Base-by-base conservation (phyloP, 2,888 invertebrate species). In the Tyria jacobaeae region DNA sequence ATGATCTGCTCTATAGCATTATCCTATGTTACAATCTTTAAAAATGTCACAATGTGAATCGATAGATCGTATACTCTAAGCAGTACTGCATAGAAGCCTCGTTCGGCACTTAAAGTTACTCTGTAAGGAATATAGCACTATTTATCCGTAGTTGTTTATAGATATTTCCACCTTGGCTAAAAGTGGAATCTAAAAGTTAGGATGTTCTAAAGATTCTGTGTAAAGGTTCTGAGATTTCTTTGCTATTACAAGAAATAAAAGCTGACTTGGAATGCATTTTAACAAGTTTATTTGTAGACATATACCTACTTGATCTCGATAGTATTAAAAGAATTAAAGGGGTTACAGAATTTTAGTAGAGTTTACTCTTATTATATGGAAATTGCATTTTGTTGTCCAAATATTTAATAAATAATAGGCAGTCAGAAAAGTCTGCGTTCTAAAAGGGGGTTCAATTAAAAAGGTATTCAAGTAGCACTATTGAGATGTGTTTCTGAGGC, bases 121-220 rank as follows among this genome's bases (percentile, higher is more conserved):
- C 71, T 66, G 65, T 73, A 68, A 78, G 77, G 80, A 78, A 85
- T 87, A 85, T 84, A 76, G 77, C 66, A 79, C 80, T 86, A 83
- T 86, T 86, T 85, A 80, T 76, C 73, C 71, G 76, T 70, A 69
- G 74, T 84, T 83, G 81, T 87, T 87, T 87, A 86, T 86, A 79
- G 85, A 85, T 83, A 86, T 84, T 85, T 83, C 79, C 82, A 69
- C 62, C 60, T 63, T 66, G 63, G 71, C 76, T 71, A 52, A 71
- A 52, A 60, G 41, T 65, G 65, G 70, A 61, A 68, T 39, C 14
- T 58, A 25, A 34, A 66, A 66, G 65, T 73, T 69, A 73, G 57
- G 54, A 51, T 49, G 53, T 52, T 60, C 51, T 70, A n/a, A n/a
- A n/a, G n/a, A n/a, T n/a, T n/a, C n/a, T n/a, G n/a, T 78, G 68